These are phyloP conservation scores for Orientallactaga bullata DNA, from an alignment of 2,113 vertebrate species.

Conservation along the genomic window DNA sequence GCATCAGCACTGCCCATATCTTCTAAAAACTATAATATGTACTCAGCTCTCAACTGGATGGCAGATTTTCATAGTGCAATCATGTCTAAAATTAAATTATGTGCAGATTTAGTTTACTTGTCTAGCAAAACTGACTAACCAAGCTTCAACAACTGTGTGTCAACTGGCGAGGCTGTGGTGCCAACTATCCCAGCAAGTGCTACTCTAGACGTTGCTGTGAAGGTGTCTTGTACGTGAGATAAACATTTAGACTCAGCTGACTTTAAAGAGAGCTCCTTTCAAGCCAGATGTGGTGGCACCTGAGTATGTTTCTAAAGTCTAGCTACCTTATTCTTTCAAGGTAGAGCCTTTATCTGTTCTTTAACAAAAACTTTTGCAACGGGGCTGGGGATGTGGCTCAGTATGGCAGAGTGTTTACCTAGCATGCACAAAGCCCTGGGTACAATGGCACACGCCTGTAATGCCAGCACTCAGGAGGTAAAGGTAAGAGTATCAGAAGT, in stretches of 20 bases:
- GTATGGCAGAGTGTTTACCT: too few species aligned
- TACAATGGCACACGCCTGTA: neutral
- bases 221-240: neutral
- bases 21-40: neutral
- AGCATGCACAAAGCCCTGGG: neutral
- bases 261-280: neutral
- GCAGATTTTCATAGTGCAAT: neutral
- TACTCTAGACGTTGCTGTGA: neutral
- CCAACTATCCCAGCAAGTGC: neutral
- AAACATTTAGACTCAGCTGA: slow-evolving; percentile 7
- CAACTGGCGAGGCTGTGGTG: neutral
- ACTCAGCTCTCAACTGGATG: neutral
- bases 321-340: neutral
- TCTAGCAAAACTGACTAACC: slow-evolving; percentile 39
- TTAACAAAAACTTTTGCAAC: slow-evolving; percentile 47
- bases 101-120: neutral
- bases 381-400: neutral
- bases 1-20: neutral
- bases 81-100: slow-evolving; percentile 48
- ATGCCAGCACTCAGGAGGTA: neutral
- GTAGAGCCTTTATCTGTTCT: neutral
- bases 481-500: too few species aligned
- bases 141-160: neutral
- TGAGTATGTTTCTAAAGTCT: neutral
- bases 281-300: too few species aligned